Base-by-base conservation (phyloP, 1,140 invertebrate genomes). In the Drosophila ogumai region DNA sequence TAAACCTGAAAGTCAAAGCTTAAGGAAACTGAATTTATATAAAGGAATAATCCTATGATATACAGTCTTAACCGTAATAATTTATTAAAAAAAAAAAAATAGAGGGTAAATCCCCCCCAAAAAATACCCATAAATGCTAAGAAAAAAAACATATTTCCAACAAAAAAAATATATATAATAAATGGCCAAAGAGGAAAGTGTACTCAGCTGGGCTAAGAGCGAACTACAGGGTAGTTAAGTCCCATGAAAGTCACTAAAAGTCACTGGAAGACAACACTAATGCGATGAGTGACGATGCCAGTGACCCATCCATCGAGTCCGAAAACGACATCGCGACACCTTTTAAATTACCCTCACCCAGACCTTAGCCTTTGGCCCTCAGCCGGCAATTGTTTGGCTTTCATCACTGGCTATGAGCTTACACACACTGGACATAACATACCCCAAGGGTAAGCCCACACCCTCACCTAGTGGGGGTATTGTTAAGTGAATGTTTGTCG, bases 401-500 rank as follows among this genome's bases (percentile, higher is more conserved):
- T 68, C 66, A 68, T 68, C 66, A 55, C 17, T 55, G 52, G 52
- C 17, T 17, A 7, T 28, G 8, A 31, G 44, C 44, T 22, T 28
- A 54, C 32, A 68, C 61, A 44, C 46, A 13, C 34, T 49, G 61
- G 41, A 43, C 66, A 34, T 10, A 44, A 43, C 66, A 52, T 13
- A 54, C 8, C 66, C 34, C 65, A 25, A n/a, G 36, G 65, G 28
- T 32, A 22, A 4, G 12, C 15, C 34, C 17, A 34, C 19, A 22
- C 32, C 17, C 41, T 6, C 5, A 28, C 46, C 8, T 32, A 13
- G 50, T 47, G 57, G 36, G 36, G 28, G 46, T 15, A 43, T 73
- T 38, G 71, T 74, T 72, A 74, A 74, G 56, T 74, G 71, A 74
- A 74, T 73, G 55, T 74, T 73, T 73, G 71, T 74, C 71, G 67